Evolutionary conservation across 1,140 invertebrate species (phyloP).

Genomic region (Bicyclus anynana): DNA sequence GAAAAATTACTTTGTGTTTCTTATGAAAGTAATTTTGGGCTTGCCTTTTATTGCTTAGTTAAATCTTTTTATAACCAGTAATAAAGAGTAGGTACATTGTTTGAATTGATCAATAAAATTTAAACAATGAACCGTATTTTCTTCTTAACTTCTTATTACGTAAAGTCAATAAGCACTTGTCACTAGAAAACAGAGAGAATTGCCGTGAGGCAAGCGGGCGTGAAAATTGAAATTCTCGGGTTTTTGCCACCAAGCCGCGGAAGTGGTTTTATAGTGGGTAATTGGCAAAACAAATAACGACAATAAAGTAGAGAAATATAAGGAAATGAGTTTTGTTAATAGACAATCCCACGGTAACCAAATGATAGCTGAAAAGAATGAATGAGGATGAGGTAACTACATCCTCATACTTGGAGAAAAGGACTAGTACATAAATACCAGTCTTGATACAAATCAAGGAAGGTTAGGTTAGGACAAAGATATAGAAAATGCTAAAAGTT

Average conservation of each 20-base stretch:
- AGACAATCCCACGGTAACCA: background rate
- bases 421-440: no score
- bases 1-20: no score
- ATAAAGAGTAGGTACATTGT: background rate
- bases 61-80: no score
- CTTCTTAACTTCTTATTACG: background rate
- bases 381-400: no score
- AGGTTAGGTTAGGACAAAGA: no score
- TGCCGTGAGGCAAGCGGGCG: conserved; percentile 34
- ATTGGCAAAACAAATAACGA: conserved; percentile 1
- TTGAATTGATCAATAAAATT: background rate
- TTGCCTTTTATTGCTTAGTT: no score
- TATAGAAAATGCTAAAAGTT: no score
- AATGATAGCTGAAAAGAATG: no score
- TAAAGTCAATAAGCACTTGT: background rate
- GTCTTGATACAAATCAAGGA: no score
- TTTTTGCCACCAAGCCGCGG: conserved; percentile 27
- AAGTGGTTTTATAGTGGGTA: conserved; percentile 21
- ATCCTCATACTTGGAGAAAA: no score
- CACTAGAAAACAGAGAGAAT: conserved; percentile 42
- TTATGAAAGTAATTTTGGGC: no score
- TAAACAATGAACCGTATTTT: background rate
- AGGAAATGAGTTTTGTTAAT: background rate
- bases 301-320: background rate
- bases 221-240: conserved; percentile 41